phyloP scores from a whole-genome alignment of 2,113 vertebrate species.

The Egretta garzetta region DNA sequence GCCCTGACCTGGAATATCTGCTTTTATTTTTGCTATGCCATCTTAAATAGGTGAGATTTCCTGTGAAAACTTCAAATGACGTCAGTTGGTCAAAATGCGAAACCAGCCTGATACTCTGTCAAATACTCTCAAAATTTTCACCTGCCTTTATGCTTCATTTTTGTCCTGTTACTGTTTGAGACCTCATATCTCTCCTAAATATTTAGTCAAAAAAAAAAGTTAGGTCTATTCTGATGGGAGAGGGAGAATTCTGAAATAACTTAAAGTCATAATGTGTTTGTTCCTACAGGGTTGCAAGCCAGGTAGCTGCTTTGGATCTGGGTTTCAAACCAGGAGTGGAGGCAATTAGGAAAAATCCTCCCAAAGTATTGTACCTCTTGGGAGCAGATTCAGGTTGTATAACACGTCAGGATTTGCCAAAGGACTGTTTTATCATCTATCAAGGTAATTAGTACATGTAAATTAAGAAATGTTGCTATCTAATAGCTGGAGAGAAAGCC shows the following conservation, averaged over 20 bases:
- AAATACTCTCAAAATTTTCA: not conserved
- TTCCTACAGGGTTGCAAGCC: conserved; percentile 90
- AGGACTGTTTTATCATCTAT: conserved; percentile 91
- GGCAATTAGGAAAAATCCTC: conserved; percentile 87
- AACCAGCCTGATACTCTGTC: not conserved
- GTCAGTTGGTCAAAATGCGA: not conserved
- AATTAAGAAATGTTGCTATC: not conserved
- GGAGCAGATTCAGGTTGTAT: conserved; percentile 92
- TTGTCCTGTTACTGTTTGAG: not conserved
- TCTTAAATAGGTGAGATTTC: not conserved
- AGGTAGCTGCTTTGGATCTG: conserved; percentile 95
- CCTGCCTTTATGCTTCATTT: not conserved
- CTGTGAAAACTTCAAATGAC: not conserved
- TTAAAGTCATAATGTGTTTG: not conserved
- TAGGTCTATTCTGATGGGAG: not conserved
- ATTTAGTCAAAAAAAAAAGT: not conserved
- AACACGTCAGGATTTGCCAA: conserved; percentile 91
- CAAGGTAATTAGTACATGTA: conserved; percentile 82
- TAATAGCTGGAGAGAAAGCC: not conserved
- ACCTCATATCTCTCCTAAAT: not conserved
- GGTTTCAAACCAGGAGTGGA: conserved; percentile 97
- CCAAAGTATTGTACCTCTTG: conserved; percentile 91
- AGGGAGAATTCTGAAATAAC: not conserved
- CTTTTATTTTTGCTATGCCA: not conserved
- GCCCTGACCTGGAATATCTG: not conserved